phyloP scores from a whole-genome alignment of 2,113 vertebrate species.

The Pluvianellus socialis region DNA sequence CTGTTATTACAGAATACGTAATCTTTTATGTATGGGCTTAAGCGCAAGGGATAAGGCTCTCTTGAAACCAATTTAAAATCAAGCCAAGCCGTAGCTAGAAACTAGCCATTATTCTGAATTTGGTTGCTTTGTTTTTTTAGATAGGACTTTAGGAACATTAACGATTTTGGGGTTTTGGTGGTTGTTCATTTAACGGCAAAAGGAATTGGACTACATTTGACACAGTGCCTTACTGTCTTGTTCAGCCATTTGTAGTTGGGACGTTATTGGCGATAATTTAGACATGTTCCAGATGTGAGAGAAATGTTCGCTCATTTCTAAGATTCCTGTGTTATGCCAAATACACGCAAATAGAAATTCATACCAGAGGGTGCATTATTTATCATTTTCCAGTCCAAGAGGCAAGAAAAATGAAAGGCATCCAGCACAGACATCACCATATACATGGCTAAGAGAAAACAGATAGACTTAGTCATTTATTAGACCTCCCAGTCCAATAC shows the following conservation, averaged over 20 bases:
- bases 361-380: neutral
- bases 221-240: neutral
- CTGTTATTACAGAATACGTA: neutral
- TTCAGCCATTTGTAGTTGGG: constrained; percentile 7
- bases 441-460: neutral
- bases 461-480: neutral
- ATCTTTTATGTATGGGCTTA: constrained; percentile 11
- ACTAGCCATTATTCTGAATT: neutral
- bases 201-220: neutral
- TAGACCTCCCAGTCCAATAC: neutral
- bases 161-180: neutral
- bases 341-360: neutral
- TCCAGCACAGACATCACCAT: neutral
- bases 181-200: neutral
- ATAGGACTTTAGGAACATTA: neutral
- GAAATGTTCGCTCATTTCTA: constrained; percentile 33
- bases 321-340: constrained; percentile 10
- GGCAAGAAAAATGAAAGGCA: constrained; percentile 12
- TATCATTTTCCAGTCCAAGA: neutral
- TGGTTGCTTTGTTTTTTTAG: neutral
- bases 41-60: constrained; percentile 24
- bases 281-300: constrained; percentile 28
- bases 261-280: neutral
- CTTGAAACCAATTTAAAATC: constrained; percentile 40
- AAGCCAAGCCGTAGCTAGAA: neutral